These are phyloP conservation scores for Poecilia wingei DNA, from an alignment of 2,797 vertebrate genomes.

Conservation along the genomic window DNA sequence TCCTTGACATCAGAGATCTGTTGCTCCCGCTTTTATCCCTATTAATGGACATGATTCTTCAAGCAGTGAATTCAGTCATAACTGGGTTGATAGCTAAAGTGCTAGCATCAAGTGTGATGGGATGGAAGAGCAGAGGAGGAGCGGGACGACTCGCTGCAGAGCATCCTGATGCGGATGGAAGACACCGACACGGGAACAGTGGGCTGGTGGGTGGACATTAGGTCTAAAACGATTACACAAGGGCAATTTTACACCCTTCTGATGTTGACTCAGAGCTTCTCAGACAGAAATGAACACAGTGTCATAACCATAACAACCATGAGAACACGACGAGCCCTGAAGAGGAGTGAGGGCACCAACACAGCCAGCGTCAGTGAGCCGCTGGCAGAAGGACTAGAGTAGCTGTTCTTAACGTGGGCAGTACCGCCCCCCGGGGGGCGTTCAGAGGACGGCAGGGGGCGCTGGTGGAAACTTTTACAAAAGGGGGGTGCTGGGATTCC, in stretches of 20 bases:
- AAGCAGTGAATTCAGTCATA: slow-evolving; percentile 55
- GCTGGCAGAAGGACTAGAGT: slow-evolving; percentile 34
- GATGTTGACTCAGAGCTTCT: slow-evolving; percentile 31
- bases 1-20: slow-evolving; percentile 34
- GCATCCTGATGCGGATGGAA: slow-evolving; percentile 22
- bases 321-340: slow-evolving; percentile 47
- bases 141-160: slow-evolving; percentile 43
- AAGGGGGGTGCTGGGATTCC: too few species aligned
- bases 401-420: too few species aligned
- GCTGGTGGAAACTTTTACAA: too few species aligned
- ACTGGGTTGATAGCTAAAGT: too few species aligned
- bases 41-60: slow-evolving; percentile 43
- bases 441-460: too few species aligned
- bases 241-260: slow-evolving; percentile 1
- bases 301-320: slow-evolving; percentile 68
- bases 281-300: slow-evolving; percentile 44
- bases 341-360: slow-evolving; percentile 25
- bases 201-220: neutral
- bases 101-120: slow-evolving; percentile 39
- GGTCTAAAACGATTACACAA: slow-evolving; percentile 8
- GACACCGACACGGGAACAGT: slow-evolving; percentile 4
- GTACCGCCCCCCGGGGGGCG: too few species aligned
- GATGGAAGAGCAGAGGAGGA: slow-evolving; percentile 9
- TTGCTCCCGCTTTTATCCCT: slow-evolving; percentile 19
- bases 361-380: slow-evolving; percentile 21